A percentile compares a stretch with the other conserved stretches of the same genome.
These are phyloP conservation scores for Isoperla grammatica DNA, from an alignment of 2,888 invertebrate genomes.

Conservation along the genomic window DNA sequence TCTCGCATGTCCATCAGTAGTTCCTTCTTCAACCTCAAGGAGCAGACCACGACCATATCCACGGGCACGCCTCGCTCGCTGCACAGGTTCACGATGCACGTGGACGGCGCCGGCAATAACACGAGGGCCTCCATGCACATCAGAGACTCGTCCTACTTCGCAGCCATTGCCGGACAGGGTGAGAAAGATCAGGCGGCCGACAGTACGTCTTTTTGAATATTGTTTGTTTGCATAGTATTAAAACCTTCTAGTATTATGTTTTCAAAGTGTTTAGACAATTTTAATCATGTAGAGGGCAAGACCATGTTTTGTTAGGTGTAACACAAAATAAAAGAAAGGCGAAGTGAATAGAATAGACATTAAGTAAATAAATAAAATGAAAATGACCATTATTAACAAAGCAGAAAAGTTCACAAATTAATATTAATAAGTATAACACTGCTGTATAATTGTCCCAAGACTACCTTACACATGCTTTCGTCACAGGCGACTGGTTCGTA, in stretches of 20 bases:
- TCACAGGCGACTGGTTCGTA: no score
- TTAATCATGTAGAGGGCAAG: no score
- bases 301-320: no score
- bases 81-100: constrained; percentile 61
- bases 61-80: constrained; percentile 49
- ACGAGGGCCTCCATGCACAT: constrained; percentile 65
- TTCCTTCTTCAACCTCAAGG: constrained; percentile 52
- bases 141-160: constrained; percentile 67
- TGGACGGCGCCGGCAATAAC: constrained; percentile 68
- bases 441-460: no score
- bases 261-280: no score
- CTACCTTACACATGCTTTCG: no score
- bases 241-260: constrained; percentile 10
- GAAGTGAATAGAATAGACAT: no score
- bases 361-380: no score
- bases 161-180: constrained; percentile 65
- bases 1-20: constrained; percentile 54
- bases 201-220: constrained; percentile 17
- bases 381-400: no score
- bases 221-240: not conserved
- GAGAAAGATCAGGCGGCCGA: constrained; percentile 29
- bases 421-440: no score
- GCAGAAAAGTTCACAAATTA: no score
- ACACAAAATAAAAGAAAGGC: no score
- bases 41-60: constrained; percentile 43